Evolutionary conservation across 2,888 invertebrate genomes (phyloP).

Genomic region (Pandemis corylana): DNA sequence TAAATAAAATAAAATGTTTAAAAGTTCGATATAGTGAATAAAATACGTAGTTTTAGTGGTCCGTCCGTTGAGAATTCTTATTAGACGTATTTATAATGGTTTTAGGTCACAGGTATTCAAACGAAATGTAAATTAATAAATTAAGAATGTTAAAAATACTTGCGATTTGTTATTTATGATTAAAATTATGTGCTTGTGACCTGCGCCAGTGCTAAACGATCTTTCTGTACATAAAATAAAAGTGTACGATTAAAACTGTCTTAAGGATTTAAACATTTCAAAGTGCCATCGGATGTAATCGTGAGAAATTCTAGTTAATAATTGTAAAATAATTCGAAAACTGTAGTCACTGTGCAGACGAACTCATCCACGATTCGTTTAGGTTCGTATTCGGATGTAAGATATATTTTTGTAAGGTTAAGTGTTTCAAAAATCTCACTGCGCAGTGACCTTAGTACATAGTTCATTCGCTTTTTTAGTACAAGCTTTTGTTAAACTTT

Average conservation of each 20-base stretch:
- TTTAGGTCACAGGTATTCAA: conserved; percentile 3
- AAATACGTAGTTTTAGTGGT: conserved; percentile 61
- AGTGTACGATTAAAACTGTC: background rate
- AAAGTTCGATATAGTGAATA: conserved; percentile 43
- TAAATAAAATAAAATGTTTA: conserved; percentile 27
- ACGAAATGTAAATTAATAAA: conserved; percentile 19
- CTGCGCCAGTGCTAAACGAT: background rate
- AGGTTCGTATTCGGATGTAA: conserved; percentile 2
- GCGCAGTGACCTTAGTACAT: conserved; percentile 14
- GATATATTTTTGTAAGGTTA: conserved; percentile 33
- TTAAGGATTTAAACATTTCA: conserved; percentile 19
- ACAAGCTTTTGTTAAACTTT: too few relatives aligned
- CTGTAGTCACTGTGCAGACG: conserved; percentile 13
- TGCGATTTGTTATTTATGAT: conserved; percentile 2
- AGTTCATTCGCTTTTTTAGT: background rate
- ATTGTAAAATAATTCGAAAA: conserved; percentile 23
- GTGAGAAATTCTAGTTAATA: conserved; percentile 36
- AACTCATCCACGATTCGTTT: background rate
- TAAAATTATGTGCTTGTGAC: conserved; percentile 13
- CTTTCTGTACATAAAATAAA: conserved; percentile 19
- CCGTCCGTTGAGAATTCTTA: conserved; percentile 61
- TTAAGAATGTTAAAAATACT: conserved; percentile 1
- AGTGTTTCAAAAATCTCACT: conserved; percentile 15
- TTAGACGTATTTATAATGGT: conserved; percentile 25
- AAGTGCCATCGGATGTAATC: conserved; percentile 39